Evolutionary conservation across 1,140 invertebrate species (phyloP), one percentile per base, ranked within the genome.

Genomic region (Drosophila chauvacae): DNA sequence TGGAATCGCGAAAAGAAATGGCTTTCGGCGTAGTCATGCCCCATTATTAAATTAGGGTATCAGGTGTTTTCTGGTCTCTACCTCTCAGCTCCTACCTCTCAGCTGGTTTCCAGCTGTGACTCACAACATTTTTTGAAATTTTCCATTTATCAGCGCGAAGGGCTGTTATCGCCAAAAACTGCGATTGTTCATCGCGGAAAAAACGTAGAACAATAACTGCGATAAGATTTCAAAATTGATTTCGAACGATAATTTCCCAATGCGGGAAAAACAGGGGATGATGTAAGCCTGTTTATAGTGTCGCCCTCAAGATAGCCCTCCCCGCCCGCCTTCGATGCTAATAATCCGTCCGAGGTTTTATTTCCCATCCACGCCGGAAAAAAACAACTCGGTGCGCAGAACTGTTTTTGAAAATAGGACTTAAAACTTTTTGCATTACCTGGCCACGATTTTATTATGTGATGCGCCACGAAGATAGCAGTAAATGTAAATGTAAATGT

Each of bases 341-440:
- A 50, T 47, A 26, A 20, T 37, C 26, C 9, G 26, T 7, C 45
- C 14, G 33, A 53, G 14, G 28, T 55, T 70, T 68, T 37, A 47
- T 30, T 68, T 69, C 42, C 39, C 66, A 68, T 70, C 39, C 47
- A 45, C 41, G 42, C 47, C 30, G 42, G 37, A 35, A 35, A 42
- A 23, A 28, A 65, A 28, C 63, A 66, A 55, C 47, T 66, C 53
- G 9, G 14, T 30, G 23, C 33, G 45, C 62, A 33, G 23, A 55
- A 55, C 66, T 68, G 62, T 53, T 26, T 66, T 44, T 44, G 47
- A 51, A 68, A 41, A 53, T 16, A 16, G 48, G 62, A 70, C 63
- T 68, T 69, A 69, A 69, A 70, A 70, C 66, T 70, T 70, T 70
- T 70, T 56, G 66, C 63, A 70, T 70, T 70, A 68, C 63, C 39